These are phyloP conservation scores for Octodonta nipae DNA, from an alignment of 2,888 invertebrate species.

Conservation along the genomic window DNA sequence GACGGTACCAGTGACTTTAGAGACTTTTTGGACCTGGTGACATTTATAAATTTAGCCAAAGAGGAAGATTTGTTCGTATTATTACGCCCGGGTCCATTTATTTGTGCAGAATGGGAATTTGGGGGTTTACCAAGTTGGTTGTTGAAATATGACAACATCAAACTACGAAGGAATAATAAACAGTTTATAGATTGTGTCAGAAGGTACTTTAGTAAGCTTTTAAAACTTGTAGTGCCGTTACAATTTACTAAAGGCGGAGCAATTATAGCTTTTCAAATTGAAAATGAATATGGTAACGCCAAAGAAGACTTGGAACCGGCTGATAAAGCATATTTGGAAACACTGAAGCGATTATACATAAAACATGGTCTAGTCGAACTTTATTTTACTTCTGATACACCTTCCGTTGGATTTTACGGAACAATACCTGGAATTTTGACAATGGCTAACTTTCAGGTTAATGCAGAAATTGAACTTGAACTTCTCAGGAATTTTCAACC, in stretches of 20 bases:
- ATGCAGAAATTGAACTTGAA: conserved; percentile 33
- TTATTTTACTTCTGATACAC: conserved; percentile 40
- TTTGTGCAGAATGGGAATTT: conserved; percentile 78
- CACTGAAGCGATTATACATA: conserved; percentile 29
- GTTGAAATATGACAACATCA: conserved; percentile 35
- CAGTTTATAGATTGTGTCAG: conserved; percentile 24
- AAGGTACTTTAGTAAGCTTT: conserved; percentile 24
- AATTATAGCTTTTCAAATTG: conserved; percentile 75
- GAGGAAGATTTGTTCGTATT: conserved; percentile 58
- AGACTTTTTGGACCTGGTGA: conserved; percentile 43
- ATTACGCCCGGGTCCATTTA: conserved; percentile 78
- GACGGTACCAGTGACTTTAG: conserved; percentile 44
- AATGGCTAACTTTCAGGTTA: conserved; percentile 35
- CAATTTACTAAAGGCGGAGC: conserved; percentile 67
- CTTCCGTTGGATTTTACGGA: conserved; percentile 17
- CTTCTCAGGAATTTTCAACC: conserved; percentile 33
- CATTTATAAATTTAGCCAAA: conserved; percentile 56
- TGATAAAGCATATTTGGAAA: conserved; percentile 30
- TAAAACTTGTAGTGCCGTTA: conserved; percentile 38
- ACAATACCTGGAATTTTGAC: conserved; percentile 19
- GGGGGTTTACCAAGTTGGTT: conserved; percentile 33
- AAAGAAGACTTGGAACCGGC: conserved; percentile 11
- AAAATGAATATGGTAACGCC: conserved; percentile 48
- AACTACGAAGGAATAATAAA: conserved; percentile 29
- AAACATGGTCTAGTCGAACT: conserved; percentile 35